Evolutionary conservation across 1,140 invertebrate species (phyloP).

Genomic region (Marisa cornuarietis): DNA sequence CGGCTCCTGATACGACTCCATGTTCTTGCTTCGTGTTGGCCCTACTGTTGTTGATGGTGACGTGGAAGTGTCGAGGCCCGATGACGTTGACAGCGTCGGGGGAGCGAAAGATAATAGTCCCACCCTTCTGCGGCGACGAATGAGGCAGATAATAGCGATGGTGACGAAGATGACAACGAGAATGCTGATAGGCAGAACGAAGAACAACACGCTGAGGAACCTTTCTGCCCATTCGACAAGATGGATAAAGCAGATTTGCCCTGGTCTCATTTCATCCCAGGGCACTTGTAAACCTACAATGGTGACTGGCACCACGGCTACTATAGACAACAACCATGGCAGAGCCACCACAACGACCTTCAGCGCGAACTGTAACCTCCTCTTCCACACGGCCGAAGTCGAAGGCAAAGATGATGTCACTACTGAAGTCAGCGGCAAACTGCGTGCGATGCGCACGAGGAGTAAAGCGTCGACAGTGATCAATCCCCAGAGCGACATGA

Average conservation of each 20-base stretch:
- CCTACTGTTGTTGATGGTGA: background rate
- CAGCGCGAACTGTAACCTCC: background rate
- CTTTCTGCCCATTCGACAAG: too few species aligned
- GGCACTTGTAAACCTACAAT: background rate
- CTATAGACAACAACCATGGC: background rate
- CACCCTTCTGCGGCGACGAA: too few species aligned
- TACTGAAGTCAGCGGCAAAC: background rate
- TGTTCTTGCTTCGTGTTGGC: background rate
- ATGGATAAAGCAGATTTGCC: too few species aligned
- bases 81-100: too few species aligned
- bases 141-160: too few species aligned
- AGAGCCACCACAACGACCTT: background rate
- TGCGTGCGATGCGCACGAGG: background rate
- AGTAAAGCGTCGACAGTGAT: background rate
- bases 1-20: background rate
- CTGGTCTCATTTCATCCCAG: too few species aligned
- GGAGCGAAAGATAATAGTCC: too few species aligned
- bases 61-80: too few species aligned
- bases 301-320: background rate
- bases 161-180: too few species aligned
- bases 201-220: too few species aligned
- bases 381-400: background rate
- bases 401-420: background rate
- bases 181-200: too few species aligned
- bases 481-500: conserved; percentile 10